Evolutionary conservation across 2,797 vertebrate species (phyloP).

Genomic region (Danio albolineatus): DNA sequence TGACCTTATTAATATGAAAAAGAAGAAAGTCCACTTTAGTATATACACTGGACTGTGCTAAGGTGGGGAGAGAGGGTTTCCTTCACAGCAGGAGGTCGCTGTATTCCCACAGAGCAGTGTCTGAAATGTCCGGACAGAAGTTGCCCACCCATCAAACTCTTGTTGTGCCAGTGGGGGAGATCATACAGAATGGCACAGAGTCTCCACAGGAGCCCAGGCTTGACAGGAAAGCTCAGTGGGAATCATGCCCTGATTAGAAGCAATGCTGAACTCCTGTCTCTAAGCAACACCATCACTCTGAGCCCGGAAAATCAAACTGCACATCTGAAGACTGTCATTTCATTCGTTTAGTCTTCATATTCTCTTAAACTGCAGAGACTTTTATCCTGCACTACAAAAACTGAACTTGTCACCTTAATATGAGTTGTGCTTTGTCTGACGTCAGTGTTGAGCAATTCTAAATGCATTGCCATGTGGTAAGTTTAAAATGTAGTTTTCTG

Average conservation of each 20-base stretch:
- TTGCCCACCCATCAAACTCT: conserved; percentile 36
- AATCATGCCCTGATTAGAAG: conserved; percentile 56
- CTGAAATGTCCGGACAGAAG: conserved; percentile 29
- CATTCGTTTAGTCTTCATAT: not conserved
- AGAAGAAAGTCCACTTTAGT: too few species aligned
- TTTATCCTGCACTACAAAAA: not conserved
- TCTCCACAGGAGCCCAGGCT: conserved; percentile 47
- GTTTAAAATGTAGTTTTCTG: not conserved
- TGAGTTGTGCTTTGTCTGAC: not conserved
- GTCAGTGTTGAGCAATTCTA: not conserved
- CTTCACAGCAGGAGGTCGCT: not conserved
- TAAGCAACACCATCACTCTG: conserved; percentile 22
- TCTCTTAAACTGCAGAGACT: conserved; percentile 7
- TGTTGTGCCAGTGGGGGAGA: conserved; percentile 54
- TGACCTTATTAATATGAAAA: too few species aligned
- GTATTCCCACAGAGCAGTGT: conserved; percentile 3
- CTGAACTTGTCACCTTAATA: conserved; percentile 1
- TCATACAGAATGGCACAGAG: conserved; percentile 49
- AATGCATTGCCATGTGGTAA: not conserved
- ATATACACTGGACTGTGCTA: too few species aligned
- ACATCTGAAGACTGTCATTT: conserved; percentile 1
- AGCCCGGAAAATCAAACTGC: conserved; percentile 7
- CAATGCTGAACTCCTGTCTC: conserved; percentile 42
- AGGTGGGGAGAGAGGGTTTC: not conserved
- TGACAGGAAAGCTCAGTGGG: conserved; percentile 55